Evolutionary conservation across 2,113 vertebrate genomes (phyloP), one percentile per base, ranked within the genome.

Genomic region (Montifringilla adamsi): DNA sequence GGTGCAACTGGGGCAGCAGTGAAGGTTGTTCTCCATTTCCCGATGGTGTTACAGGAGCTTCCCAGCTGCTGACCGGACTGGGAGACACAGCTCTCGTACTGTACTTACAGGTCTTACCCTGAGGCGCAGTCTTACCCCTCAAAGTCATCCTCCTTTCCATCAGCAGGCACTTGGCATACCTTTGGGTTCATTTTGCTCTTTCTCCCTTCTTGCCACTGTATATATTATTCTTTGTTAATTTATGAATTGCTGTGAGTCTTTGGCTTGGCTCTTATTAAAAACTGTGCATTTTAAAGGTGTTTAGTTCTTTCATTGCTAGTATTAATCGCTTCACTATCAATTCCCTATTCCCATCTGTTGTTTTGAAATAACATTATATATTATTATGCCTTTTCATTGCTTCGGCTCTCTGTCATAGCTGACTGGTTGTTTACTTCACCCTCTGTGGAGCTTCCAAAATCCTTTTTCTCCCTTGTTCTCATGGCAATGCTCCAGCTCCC

Each of bases 321-420:
- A 97, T 97, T 97, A 97, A 97, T 97, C 33, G 26, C 96, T 94
- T 97, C 70, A 35, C 95, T 95, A 94, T 97, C 95, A 97, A 95
- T 96, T 97, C 96, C 97, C 95, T 97, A 96, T 97, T 97, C 97
- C 94, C 96, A 97, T 97, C 94, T 97, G 97, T 97, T 97, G 95
- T 95, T 98, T 96, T 96, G 96, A 96, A 97, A 94, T 85, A 86
- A 30, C 87, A 56, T 96, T 98, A 92, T 97, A 84, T 95, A 97
- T 97, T 97, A 95, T 94, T 96, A 92, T 87, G 95, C 95, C 69
- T 97, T 93, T 96, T 97, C 96, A 89, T 93, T 94, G 96, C 94
- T 70, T 97, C 44, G 23, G 92, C 91, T 95, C 89, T 95, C 94
- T 96, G 95, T 97, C 97, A 97, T 96, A 98, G 96, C 90, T 97